Evolutionary conservation across 2,113 vertebrate genomes (phyloP).

Genomic region (Calidris pugnax): DNA sequence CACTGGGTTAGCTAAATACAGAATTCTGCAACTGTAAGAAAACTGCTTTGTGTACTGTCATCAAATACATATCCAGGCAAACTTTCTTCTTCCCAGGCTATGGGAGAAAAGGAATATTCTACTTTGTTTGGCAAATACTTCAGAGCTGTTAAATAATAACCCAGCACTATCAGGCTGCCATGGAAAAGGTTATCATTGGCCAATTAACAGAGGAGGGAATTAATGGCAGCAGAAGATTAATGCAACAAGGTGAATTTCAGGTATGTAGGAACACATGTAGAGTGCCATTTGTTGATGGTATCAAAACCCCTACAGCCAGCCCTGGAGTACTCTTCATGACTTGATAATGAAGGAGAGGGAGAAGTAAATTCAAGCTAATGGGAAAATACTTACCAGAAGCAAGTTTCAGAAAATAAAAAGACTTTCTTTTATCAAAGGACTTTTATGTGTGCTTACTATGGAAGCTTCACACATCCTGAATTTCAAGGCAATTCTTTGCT

Average conservation of each 20-base stretch:
- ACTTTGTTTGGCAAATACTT: not conserved
- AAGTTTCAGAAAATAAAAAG: not conserved
- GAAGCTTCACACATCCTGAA: not conserved
- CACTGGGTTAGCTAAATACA: not conserved
- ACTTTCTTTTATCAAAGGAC: not conserved
- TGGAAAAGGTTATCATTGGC: not conserved
- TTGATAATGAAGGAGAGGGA: not conserved
- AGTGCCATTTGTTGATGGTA: not conserved
- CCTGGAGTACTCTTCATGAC: not conserved
- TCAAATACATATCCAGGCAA: not conserved
- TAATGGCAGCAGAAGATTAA: not conserved
- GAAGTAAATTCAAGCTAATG: not conserved
- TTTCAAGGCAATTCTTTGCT: not conserved
- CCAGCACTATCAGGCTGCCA: not conserved
- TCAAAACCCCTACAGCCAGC: not conserved
- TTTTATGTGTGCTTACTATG: not conserved
- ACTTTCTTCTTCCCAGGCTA: not conserved
- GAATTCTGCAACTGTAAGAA: not conserved
- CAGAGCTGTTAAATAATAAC: not conserved
- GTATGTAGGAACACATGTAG: not conserved
- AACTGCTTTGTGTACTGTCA: not conserved
- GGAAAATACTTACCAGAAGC: not conserved
- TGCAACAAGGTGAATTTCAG: not conserved
- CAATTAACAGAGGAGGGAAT: not conserved
- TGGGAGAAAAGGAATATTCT: not conserved